A percentile compares a stretch with the other conserved stretches of the same genome.
These are phyloP conservation scores for Fundulus diaphanus DNA, from an alignment of 2,797 vertebrate genomes.

Conservation along the genomic window DNA sequence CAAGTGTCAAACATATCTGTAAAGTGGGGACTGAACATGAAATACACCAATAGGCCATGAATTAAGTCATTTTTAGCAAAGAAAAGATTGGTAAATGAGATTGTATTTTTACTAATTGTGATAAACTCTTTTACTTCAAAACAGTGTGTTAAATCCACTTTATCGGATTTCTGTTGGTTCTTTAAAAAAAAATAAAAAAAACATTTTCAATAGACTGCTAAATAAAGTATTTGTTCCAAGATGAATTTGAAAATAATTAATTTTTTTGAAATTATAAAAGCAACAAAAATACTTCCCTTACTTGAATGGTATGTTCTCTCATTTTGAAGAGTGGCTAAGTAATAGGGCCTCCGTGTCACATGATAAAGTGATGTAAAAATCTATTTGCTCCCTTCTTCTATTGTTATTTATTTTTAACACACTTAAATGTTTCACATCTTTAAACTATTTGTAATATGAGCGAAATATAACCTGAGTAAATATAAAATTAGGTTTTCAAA, in stretches of 20 bases:
- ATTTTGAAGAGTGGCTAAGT: background rate
- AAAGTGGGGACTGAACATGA: slow-evolving; percentile 49
- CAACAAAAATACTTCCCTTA: background rate
- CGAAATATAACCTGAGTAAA: background rate
- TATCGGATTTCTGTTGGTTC: background rate
- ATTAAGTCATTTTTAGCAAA: slow-evolving; percentile 51
- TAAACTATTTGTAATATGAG: background rate
- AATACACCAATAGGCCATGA: slow-evolving; percentile 44
- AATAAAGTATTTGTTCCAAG: background rate
- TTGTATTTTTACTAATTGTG: slow-evolving; percentile 38
- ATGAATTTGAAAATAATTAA: background rate
- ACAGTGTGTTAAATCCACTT: background rate
- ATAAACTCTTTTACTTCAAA: background rate
- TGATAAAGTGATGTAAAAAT: background rate
- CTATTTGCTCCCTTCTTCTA: background rate
- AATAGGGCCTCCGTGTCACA: background rate
- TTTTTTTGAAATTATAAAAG: background rate
- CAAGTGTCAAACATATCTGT: slow-evolving; percentile 38
- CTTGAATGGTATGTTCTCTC: background rate
- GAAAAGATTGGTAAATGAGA: slow-evolving; percentile 25
- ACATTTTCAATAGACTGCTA: background rate
- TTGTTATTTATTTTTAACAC: background rate
- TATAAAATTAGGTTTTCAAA: background rate
- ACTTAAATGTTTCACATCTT: background rate
- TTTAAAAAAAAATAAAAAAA: background rate